Evolutionary conservation across 2,113 vertebrate genomes (phyloP).

Genomic region (Eolophus roseicapilla): DNA sequence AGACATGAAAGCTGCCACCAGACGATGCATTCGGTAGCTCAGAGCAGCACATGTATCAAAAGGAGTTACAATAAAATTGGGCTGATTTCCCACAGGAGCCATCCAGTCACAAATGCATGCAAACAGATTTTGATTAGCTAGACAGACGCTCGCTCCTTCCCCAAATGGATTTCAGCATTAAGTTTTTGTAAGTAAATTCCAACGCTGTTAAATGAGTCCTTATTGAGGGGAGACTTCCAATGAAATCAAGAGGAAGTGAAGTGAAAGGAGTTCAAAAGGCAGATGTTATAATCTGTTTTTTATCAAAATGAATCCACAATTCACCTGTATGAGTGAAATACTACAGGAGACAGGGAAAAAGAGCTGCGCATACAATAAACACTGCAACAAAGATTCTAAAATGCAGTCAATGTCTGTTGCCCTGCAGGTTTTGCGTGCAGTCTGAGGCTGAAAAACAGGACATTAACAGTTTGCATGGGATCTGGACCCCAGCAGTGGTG

Average conservation of each 20-base stretch:
- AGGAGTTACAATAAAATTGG: constrained; percentile 60
- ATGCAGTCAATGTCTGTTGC: not conserved
- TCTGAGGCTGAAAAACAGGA: not conserved
- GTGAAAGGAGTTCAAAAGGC: not conserved
- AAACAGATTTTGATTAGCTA: constrained; percentile 41
- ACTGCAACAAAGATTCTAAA: not conserved
- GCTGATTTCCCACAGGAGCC: constrained; percentile 59
- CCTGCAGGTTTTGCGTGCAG: not conserved
- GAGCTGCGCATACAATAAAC: not conserved
- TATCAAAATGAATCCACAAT: not conserved
- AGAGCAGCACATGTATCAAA: constrained; percentile 30
- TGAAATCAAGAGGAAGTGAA: not conserved
- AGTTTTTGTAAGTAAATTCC: constrained; percentile 47
- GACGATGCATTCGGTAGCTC: constrained; percentile 9
- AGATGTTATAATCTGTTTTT: not conserved
- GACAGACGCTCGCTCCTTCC: constrained; percentile 26
- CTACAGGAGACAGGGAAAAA: not conserved
- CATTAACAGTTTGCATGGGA: not conserved
- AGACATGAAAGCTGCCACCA: constrained; percentile 65
- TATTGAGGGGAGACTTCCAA: not conserved
- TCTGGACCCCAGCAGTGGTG: not conserved
- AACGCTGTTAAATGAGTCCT: not conserved
- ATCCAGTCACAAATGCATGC: constrained; percentile 43
- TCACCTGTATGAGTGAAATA: not conserved
- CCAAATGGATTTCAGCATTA: constrained; percentile 31